Percentiles rank a stretch among this genome's conserved stretches.
phyloP scores from a whole-genome alignment of 2,113 vertebrate genomes.

The Conger conger region DNA sequence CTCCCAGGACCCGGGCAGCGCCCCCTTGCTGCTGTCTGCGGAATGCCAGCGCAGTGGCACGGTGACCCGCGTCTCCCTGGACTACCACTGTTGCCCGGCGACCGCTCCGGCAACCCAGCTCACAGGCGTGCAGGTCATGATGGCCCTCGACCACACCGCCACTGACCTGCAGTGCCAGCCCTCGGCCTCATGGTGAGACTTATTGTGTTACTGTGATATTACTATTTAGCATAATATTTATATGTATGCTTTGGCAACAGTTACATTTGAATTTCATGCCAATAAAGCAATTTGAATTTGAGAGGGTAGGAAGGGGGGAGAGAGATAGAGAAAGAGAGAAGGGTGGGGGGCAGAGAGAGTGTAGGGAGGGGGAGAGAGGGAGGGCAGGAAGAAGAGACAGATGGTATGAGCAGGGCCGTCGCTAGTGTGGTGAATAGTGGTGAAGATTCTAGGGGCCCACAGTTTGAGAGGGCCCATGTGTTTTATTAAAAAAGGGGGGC shows the following conservation, averaged over 20 bases:
- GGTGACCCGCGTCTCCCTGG: constrained; percentile 79
- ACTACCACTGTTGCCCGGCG: constrained; percentile 80
- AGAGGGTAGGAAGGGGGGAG: too few species aligned
- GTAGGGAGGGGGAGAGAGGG: neutral
- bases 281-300: too few species aligned
- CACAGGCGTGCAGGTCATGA: constrained; percentile 80
- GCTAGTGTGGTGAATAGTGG: too few species aligned
- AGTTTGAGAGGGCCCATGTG: too few species aligned
- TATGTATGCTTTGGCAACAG: too few species aligned
- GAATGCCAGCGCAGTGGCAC: constrained; percentile 80
- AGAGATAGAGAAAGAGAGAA: too few species aligned
- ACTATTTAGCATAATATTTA: too few species aligned
- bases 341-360: neutral
- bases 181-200: constrained; percentile 82
- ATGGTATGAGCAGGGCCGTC: too few species aligned
- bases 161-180: constrained; percentile 85
- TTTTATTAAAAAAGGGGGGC: too few species aligned
- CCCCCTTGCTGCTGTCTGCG: constrained; percentile 82
- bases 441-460: too few species aligned
- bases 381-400: neutral
- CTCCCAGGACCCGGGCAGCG: constrained; percentile 73
- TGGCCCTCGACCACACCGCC: constrained; percentile 80
- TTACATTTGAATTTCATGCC: too few species aligned
- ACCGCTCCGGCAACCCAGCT: constrained; percentile 73
- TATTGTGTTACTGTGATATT: too few species aligned